These are phyloP conservation scores for Drosophila monieri DNA, from an alignment of 2,888 invertebrate genomes.

Conservation along the genomic window DNA sequence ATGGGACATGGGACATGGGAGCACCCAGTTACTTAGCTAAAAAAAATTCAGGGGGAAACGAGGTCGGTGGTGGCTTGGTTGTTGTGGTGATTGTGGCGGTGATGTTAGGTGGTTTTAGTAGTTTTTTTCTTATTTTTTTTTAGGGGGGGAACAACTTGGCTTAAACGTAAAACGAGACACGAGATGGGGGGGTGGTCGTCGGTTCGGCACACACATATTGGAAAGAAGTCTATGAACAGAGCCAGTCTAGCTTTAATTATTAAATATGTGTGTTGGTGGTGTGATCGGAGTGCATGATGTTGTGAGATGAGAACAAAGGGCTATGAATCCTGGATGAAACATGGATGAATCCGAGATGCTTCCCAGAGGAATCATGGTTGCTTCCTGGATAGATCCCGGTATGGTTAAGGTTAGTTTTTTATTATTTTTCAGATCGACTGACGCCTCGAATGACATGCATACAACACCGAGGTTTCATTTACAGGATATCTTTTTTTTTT, in stretches of 20 bases:
- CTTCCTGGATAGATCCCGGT: conserved; percentile 1
- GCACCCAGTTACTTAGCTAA: conserved; percentile 4
- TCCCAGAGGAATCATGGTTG: not conserved
- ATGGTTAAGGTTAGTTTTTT: not conserved
- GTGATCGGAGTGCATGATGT: conserved; percentile 1
- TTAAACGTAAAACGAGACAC: not conserved
- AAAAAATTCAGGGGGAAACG: not conserved
- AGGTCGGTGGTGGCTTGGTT: not conserved
- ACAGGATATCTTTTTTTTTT: not conserved
- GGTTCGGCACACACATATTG: conserved; percentile 22
- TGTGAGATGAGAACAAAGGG: not conserved
- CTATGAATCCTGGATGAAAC: not conserved
- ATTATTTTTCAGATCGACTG: conserved; percentile 1
- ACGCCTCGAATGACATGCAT: conserved; percentile 45
- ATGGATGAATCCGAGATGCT: not conserved
- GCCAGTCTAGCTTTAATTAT: conserved; percentile 1
- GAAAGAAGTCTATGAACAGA: not conserved
- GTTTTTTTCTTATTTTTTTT: not conserved
- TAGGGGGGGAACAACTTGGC: not conserved
- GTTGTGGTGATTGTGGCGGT: conserved; percentile 1
- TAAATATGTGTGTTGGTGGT: not conserved
- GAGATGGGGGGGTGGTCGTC: not conserved
- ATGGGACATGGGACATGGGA: not conserved
- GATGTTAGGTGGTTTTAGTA: not conserved
- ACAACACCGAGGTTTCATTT: conserved; percentile 22